phyloP scores from a whole-genome alignment of 2,888 invertebrate species.

The Drosophila macrospina region DNA sequence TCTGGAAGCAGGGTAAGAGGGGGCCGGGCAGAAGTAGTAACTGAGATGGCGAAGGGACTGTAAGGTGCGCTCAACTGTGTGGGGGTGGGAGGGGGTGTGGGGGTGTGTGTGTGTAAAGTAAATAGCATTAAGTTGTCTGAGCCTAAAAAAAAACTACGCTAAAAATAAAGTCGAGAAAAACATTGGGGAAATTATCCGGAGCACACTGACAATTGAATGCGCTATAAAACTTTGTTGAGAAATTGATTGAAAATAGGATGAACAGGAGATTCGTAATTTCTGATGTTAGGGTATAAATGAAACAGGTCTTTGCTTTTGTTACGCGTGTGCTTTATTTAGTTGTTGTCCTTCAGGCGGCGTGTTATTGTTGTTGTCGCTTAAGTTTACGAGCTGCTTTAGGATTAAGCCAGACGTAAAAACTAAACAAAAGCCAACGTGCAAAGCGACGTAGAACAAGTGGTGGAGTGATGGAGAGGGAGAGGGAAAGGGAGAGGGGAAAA shows the following conservation, averaged over 20 bases:
- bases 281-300: conserved; percentile 37
- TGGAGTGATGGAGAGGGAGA: not conserved
- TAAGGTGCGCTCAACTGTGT: conserved; percentile 45
- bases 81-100: conserved; percentile 33
- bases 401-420: conserved; percentile 77
- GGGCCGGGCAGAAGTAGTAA: not conserved
- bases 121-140: conserved; percentile 80
- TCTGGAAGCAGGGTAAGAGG: not conserved
- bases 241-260: not conserved
- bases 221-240: conserved; percentile 10
- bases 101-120: conserved; percentile 60
- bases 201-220: conserved; percentile 28
- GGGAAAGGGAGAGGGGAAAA: not conserved
- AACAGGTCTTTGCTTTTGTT: conserved; percentile 57
- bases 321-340: conserved; percentile 67
- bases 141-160: conserved; percentile 56
- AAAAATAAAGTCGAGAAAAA: conserved; percentile 46
- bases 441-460: conserved; percentile 12
- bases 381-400: conserved; percentile 75
- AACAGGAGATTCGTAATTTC: not conserved
- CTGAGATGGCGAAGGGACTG: conserved; percentile 24
- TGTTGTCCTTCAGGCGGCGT: conserved; percentile 57
- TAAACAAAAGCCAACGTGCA: conserved; percentile 70
- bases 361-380: conserved; percentile 59
- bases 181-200: not conserved